A percentile compares a stretch with the other conserved stretches of the same genome.
Evolutionary conservation across 2,797 vertebrate genomes (phyloP).

Genomic region (Anolis apletophallus): DNA sequence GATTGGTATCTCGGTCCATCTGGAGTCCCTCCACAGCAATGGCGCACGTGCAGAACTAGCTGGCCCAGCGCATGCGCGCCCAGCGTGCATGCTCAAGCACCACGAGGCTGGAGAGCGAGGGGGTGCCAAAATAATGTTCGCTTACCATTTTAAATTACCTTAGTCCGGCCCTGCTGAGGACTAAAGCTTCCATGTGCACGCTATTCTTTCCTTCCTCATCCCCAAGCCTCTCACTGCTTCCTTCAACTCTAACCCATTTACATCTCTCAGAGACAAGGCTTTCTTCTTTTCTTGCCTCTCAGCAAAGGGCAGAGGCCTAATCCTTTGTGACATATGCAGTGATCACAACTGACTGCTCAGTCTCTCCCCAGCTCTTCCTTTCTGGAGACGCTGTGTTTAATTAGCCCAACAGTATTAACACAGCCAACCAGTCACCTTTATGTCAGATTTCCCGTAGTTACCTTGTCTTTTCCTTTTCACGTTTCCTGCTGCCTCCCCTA

Average conservation of each 20-base stretch:
- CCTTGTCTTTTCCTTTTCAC: constrained; percentile 54
- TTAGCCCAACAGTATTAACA: constrained; percentile 72
- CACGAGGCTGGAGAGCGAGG: too few relatives aligned
- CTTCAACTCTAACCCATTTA: constrained; percentile 29
- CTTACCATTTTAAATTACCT: too few relatives aligned
- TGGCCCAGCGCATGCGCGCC: too few relatives aligned
- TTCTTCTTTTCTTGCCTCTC: constrained; percentile 73
- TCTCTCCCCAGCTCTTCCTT: constrained; percentile 72
- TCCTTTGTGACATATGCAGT: constrained; percentile 75
- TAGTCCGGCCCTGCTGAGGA: too few relatives aligned
- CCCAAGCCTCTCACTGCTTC: constrained; percentile 26
- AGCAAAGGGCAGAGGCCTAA: constrained; percentile 75
- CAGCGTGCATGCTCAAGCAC: too few relatives aligned
- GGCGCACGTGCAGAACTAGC: too few relatives aligned
- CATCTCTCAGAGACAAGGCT: constrained; percentile 68
- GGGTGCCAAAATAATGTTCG: too few relatives aligned
- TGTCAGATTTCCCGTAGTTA: constrained; percentile 66
- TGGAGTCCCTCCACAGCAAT: too few relatives aligned
- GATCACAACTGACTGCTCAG: constrained; percentile 71
- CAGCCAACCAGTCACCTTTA: constrained; percentile 68
- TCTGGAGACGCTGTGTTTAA: constrained; percentile 75
- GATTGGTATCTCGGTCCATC: too few relatives aligned
- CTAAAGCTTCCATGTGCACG: background rate
- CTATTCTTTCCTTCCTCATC: background rate
- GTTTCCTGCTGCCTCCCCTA: constrained; percentile 27